These are phyloP conservation scores for Mystacides longicornis DNA, from an alignment of 2,888 invertebrate genomes.

Conservation along the genomic window DNA sequence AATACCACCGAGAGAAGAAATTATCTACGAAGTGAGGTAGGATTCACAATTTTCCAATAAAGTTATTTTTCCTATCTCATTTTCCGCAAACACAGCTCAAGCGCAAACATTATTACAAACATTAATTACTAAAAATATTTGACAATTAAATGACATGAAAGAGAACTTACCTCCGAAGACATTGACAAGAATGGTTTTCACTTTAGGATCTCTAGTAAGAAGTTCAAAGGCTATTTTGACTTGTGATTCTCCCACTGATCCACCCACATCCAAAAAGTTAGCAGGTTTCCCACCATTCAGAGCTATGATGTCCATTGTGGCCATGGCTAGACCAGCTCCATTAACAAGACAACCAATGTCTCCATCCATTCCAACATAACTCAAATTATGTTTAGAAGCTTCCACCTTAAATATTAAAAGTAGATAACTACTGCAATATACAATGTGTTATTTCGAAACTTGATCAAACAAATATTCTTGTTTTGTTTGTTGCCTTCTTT, in stretches of 20 bases:
- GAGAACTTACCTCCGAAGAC: constrained; percentile 71
- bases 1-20: no score
- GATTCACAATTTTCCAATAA: no score
- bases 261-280: constrained; percentile 97
- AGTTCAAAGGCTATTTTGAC: constrained; percentile 90
- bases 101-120: no score
- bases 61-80: no score
- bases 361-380: constrained; percentile 96
- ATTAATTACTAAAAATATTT: no score
- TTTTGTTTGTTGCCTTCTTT: no score
- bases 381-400: constrained; percentile 82
- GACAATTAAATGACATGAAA: not conserved
- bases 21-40: no score
- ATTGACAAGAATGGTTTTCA: constrained; percentile 93
- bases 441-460: no score
- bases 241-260: constrained; percentile 90
- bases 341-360: constrained; percentile 96
- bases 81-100: no score
- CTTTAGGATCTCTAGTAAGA: constrained; percentile 77
- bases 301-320: constrained; percentile 99
- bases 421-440: no score
- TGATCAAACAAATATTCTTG: no score
- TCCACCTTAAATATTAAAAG: no score
- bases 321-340: constrained; percentile 99
- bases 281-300: constrained; percentile 94